phyloP scores from a whole-genome alignment of 2,797 vertebrate species.

The Clarias pachynema region DNA sequence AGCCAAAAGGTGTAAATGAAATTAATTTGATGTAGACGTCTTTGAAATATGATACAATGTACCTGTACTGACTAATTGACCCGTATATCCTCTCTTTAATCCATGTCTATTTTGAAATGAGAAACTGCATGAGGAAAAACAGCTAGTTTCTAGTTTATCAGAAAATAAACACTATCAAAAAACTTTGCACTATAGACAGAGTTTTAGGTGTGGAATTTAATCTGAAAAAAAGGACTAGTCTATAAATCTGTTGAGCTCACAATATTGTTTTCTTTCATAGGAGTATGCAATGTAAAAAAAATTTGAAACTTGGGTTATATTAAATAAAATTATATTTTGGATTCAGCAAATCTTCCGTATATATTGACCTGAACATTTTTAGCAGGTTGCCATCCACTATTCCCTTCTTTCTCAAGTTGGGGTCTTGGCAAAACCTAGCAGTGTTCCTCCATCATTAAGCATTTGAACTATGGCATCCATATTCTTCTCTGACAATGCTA shows the following conservation, averaged over 20 bases:
- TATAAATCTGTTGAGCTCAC: no score
- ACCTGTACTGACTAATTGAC: not conserved
- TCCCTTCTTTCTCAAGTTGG: not conserved
- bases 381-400: not conserved
- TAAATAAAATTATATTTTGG: no score
- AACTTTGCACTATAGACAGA: not conserved
- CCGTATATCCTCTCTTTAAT: not conserved
- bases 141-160: not conserved
- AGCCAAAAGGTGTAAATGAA: not conserved
- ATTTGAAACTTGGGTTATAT: no score
- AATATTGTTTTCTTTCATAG: no score
- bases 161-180: not conserved
- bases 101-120: not conserved
- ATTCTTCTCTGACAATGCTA: not conserved
- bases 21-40: no score
- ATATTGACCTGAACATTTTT: not conserved
- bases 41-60: not conserved
- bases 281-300: no score
- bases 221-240: not conserved
- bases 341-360: no score
- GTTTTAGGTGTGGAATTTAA: not conserved
- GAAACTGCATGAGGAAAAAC: not conserved
- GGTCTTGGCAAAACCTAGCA: not conserved
- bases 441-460: not conserved
- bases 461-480: not conserved